Percentiles rank a stretch among this genome's conserved stretches.
Evolutionary conservation across 1,140 invertebrate genomes (phyloP).

Genomic region (Drosophila nikananu): DNA sequence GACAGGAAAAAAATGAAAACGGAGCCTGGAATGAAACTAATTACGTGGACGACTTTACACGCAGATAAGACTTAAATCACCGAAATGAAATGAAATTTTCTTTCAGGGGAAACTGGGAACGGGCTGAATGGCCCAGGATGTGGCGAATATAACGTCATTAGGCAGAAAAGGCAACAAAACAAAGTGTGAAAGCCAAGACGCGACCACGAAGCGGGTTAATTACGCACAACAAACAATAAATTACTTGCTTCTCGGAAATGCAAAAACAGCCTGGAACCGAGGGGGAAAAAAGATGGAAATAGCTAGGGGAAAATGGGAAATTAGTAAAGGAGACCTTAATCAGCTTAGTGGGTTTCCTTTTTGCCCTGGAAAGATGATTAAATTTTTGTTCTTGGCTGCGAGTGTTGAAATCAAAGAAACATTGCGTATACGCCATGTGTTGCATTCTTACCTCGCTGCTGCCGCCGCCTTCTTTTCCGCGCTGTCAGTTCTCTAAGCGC

Average conservation of each 20-base stretch:
- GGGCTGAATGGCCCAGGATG: conserved; percentile 16
- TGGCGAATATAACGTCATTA: conserved; percentile 71
- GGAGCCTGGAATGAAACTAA: conserved; percentile 68
- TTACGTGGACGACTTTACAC: conserved; percentile 76
- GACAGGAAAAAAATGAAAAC: neutral
- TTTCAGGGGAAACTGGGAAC: neutral
- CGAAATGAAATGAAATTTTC: conserved; percentile 66
- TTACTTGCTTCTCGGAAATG: conserved; percentile 66
- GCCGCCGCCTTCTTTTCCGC: neutral
- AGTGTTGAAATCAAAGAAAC: conserved; percentile 60
- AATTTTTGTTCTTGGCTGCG: conserved; percentile 55
- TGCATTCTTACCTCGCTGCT: conserved; percentile 27
- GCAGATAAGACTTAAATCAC: conserved; percentile 78
- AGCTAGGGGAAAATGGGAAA: conserved; percentile 25
- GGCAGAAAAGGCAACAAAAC: conserved; percentile 28
- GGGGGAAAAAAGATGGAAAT: neutral
- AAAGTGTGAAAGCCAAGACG: conserved; percentile 68
- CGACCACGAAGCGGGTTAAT: conserved; percentile 72
- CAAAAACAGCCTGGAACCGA: conserved; percentile 6
- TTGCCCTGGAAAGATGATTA: conserved; percentile 59
- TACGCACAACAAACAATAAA: conserved; percentile 81
- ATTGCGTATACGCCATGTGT: conserved; percentile 79
- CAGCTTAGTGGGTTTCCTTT: conserved; percentile 56
- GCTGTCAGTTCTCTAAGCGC: conserved; percentile 66
- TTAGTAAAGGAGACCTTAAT: conserved; percentile 65